These are phyloP conservation scores for Dreissena polymorpha DNA, from an alignment of 1,140 invertebrate species.

Conservation along the genomic window DNA sequence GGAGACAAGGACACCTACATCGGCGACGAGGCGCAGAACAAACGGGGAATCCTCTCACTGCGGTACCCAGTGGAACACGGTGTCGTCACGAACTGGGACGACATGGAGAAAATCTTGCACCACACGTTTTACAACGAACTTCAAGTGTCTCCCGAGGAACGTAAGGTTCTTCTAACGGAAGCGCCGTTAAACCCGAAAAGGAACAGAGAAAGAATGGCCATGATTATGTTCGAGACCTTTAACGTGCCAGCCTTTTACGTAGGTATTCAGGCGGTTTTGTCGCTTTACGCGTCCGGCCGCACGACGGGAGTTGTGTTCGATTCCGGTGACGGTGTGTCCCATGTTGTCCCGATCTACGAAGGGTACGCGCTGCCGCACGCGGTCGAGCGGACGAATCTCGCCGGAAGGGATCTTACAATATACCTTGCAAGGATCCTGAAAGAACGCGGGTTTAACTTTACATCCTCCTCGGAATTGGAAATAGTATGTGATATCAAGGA, in stretches of 20 bases:
- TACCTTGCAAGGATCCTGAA: conserved; percentile 86
- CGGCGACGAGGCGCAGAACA: conserved; percentile 84
- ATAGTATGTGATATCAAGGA: conserved; percentile 85
- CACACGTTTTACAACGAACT: no score
- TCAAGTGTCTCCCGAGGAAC: no score
- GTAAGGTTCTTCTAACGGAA: no score
- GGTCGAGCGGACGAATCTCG: conserved; percentile 92
- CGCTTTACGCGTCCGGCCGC: conserved; percentile 95
- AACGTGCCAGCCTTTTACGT: conserved; percentile 96
- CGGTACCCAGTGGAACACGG: conserved; percentile 81
- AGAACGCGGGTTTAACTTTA: conserved; percentile 70
- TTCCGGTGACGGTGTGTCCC: conserved; percentile 95
- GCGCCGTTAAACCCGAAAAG: no score
- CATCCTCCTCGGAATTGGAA: conserved; percentile 87
- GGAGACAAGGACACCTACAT: conserved; percentile 80
- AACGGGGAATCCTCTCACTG: conserved; percentile 82
- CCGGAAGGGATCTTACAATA: conserved; percentile 92
- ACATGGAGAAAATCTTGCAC: no score
- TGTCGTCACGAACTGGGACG: conserved; percentile 81
- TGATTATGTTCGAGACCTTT: conserved; percentile 82
- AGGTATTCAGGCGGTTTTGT: conserved; percentile 94
- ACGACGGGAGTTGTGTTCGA: conserved; percentile 96
- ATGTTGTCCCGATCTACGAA: conserved; percentile 94
- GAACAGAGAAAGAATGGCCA: no score
- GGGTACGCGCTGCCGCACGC: conserved; percentile 93